These are phyloP conservation scores for Drosophila stalkeri DNA, from an alignment of 2,888 invertebrate genomes.

Conservation along the genomic window DNA sequence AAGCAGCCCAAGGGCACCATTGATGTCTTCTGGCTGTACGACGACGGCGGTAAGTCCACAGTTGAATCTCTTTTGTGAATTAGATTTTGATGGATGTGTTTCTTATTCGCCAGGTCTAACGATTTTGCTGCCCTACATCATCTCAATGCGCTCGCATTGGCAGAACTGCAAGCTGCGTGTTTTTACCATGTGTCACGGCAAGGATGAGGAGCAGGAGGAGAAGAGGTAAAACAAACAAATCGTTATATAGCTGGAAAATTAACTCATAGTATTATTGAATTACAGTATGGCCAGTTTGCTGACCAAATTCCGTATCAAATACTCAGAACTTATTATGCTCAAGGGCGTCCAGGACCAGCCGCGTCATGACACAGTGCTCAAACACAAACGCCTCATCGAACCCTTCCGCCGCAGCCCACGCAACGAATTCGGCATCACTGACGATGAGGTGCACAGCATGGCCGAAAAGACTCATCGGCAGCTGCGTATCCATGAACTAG, in stretches of 20 bases:
- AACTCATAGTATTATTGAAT: neutral
- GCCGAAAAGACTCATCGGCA: conserved; percentile 96
- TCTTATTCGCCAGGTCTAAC: conserved; percentile 86
- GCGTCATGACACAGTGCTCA: conserved; percentile 89
- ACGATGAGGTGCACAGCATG: conserved; percentile 84
- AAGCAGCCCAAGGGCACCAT: conserved; percentile 93
- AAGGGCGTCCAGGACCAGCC: conserved; percentile 95
- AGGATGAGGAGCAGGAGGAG: conserved; percentile 92
- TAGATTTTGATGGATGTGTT: conserved; percentile 2
- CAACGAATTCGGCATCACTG: conserved; percentile 87
- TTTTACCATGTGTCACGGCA: conserved; percentile 93
- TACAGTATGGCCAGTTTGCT: conserved; percentile 96
- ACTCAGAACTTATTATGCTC: conserved; percentile 95
- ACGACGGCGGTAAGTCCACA: conserved; percentile 90
- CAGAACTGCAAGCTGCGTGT: conserved; percentile 91
- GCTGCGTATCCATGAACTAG: conserved; percentile 94
- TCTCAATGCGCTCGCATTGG: conserved; percentile 92
- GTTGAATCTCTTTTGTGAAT: neutral
- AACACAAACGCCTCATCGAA: conserved; percentile 90
- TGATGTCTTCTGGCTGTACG: conserved; percentile 99
- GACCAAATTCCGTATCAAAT: conserved; percentile 97
- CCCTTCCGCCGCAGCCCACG: conserved; percentile 87
- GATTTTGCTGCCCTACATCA: conserved; percentile 93
- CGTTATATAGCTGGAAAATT: neutral
- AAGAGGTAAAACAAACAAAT: conserved; percentile 88